Evolutionary conservation across 1,140 invertebrate species (phyloP), one percentile per base, ranked within the genome.

Genomic region (Pachypeltis micranthus): DNA sequence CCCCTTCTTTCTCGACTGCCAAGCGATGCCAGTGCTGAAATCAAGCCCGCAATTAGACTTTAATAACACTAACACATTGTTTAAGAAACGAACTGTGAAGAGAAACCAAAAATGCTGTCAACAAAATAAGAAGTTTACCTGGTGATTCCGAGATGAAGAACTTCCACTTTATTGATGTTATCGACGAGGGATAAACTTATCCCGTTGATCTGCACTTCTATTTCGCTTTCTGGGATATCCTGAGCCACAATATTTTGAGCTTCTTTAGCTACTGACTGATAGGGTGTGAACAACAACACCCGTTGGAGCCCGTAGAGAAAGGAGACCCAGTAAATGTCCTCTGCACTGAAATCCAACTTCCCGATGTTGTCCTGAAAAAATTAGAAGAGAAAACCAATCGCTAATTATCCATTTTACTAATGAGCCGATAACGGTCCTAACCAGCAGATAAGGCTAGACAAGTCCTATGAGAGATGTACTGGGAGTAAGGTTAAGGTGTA

Each of bases 281-380:
- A 85, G 1, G 84, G 76, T 0, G 93, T 97, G 71, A 98, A 90
- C 2, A 98, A 74, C 2, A 98, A 71, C 28, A 96, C 85, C 63
- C 95, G 80, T 73, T 99, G 96, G 70, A 92, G 82, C 3, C 94
- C 95, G 78, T 96, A 87, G 24, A 98, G 76, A 76, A 98, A 98
- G 1, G 90, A 93, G 0, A 95, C 87, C 84, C 91, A 95, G 70
- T 80, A 87, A 39, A 75, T n/a, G 47, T 75, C 70, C 14, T 80
- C 76, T 10, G 72, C 64, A 14, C 73, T 71, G 24, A 72, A 21
- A 54, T 64, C 39, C 21, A 79, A 75, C 34, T 78, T 71, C 29
- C 81, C 82, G 16, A 83, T 74, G 63, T 74, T 79, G 72, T 85
- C 84, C 84, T 88, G 65, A 25, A 76, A 58, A 65, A 62, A 26